Evolutionary conservation across 2,797 vertebrate species (phyloP).

Genomic region (Danio tinwini): DNA sequence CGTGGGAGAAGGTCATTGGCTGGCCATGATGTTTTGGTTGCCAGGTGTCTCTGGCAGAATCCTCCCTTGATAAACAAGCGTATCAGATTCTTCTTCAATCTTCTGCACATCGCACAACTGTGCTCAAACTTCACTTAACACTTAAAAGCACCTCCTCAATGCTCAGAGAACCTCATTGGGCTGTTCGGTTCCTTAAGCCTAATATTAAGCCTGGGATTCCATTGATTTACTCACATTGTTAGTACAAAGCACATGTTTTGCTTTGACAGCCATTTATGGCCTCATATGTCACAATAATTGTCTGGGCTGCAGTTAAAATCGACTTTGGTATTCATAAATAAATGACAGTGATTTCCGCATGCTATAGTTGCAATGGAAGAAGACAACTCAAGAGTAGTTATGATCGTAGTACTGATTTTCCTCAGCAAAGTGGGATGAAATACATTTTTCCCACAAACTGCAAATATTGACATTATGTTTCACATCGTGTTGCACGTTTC

Average conservation of each 20-base stretch:
- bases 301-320: slow-evolving; percentile 18
- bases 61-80: slow-evolving; percentile 56
- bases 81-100: slow-evolving; percentile 49
- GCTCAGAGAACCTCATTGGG: neutral
- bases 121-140: slow-evolving; percentile 15
- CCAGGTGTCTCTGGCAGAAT: slow-evolving; percentile 60
- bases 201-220: slow-evolving; percentile 13
- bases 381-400: slow-evolving; percentile 6
- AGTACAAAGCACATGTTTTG: slow-evolving; percentile 31
- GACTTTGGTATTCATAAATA: slow-evolving; percentile 42
- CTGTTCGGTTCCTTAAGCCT: neutral
- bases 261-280: slow-evolving; percentile 36
- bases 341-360: slow-evolving; percentile 4
- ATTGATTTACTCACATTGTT: slow-evolving; percentile 32
- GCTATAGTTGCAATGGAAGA: slow-evolving; percentile 27
- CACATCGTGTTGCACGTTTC: slow-evolving; percentile 57
- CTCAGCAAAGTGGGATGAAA: slow-evolving; percentile 21
- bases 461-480: slow-evolving; percentile 64
- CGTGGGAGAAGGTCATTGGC: slow-evolving; percentile 65
- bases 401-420: slow-evolving; percentile 27
- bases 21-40: slow-evolving; percentile 57
- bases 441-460: slow-evolving; percentile 38
- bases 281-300: slow-evolving; percentile 34
- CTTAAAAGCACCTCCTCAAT: neutral
- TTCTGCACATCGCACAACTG: slow-evolving; percentile 23